Base-by-base conservation (phyloP, 1,140 invertebrate genomes). In the Saccostrea echinata region DNA sequence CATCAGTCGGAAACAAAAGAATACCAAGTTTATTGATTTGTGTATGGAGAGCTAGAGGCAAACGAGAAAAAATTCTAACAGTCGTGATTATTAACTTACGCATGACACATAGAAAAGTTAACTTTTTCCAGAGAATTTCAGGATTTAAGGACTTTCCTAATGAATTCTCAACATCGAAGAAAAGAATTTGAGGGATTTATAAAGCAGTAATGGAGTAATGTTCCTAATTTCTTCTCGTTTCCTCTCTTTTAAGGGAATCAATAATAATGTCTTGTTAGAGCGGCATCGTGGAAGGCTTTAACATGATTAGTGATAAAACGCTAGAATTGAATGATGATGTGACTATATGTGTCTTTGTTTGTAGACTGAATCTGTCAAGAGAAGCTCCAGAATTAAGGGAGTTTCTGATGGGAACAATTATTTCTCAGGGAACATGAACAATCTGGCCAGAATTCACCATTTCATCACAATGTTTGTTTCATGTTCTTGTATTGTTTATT, bases 1-100 rank as follows among this genome's bases (percentile, higher is more conserved):
- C 68, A 76, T 76, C 68, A 76, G 68, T 76, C 68, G 68, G 68
- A 76, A 76, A 76, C 68, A 76, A 76, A 76, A 76, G 68, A 76
- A 76, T 76, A 76, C 68, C 68, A 76, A 76, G 68, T 76, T 76
- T 76, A 76, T 76, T 76, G 68, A 76, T 76, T 64, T 76, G 68
- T 76, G 68, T 76, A 76, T 76, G 16, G 68, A 64, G 68, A 30
- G 68, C 68, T 76, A 16, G 68, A 76, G 68, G 68, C 68, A 33
- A 76, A 33, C 24, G 27, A 30, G 68, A 24, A 33, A 33, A 76
- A 76, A 76, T 76, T 76, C 68, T 76, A 76, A 76, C 68, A 76
- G 24, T 76, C 8, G 68, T 76, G 68, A 76, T 76, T 76, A 76
- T 76, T 76, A 76, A 76, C 24, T 76, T 76, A 76, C 27, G 68